phyloP scores from a whole-genome alignment of 2,888 invertebrate species.

The Tromatobia lineatoria region DNA sequence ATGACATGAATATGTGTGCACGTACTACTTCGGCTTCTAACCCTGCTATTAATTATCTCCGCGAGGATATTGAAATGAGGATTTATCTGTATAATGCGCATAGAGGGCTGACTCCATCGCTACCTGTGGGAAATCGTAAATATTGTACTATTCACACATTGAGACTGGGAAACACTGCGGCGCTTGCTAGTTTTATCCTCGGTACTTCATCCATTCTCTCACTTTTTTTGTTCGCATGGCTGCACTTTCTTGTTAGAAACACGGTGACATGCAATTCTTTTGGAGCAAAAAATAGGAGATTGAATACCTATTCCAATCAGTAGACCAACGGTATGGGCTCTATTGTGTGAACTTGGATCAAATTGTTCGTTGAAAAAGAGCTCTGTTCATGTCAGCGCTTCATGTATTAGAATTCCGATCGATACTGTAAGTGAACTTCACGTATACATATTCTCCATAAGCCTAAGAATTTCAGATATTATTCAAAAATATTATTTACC shows the following conservation, averaged over 20 bases:
- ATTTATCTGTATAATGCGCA: conserved; percentile 71
- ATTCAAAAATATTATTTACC: too few relatives aligned
- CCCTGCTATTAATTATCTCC: conserved; percentile 71
- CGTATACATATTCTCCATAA: too few relatives aligned
- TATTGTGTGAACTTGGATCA: conserved; percentile 26
- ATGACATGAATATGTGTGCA: background rate
- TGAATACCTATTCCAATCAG: conserved; percentile 45
- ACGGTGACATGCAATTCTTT: background rate
- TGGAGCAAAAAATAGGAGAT: conserved; percentile 2
- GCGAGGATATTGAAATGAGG: conserved; percentile 74
- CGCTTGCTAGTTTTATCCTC: background rate
- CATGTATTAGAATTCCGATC: background rate
- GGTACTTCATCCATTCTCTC: conserved; percentile 38
- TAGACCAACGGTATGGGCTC: conserved; percentile 20
- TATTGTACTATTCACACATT: background rate
- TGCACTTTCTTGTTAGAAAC: conserved; percentile 18
- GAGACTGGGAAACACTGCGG: background rate
- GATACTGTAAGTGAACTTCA: background rate
- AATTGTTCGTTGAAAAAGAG: conserved; percentile 28
- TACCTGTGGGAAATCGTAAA: conserved; percentile 20
- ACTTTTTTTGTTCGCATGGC: background rate
- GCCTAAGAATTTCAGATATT: too few relatives aligned
- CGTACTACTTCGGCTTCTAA: background rate
- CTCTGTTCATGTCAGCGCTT: background rate
- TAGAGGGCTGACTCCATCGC: conserved; percentile 35